phyloP scores from a whole-genome alignment of 2,113 vertebrate species.

The Carassius gibelio region DNA sequence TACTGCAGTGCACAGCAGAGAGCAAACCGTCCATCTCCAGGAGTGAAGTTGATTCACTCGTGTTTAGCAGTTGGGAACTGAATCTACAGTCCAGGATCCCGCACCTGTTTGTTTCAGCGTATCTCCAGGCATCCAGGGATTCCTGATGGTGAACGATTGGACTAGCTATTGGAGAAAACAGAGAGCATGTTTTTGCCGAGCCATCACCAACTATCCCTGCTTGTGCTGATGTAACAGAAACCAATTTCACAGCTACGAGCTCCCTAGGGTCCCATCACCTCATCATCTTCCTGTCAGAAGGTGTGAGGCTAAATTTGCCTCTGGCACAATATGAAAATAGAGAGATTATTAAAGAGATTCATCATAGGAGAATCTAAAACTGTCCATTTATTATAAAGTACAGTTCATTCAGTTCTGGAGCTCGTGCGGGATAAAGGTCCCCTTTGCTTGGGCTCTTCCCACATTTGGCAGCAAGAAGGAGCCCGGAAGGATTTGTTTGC shows the following conservation, averaged over 20 bases:
- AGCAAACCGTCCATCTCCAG: background rate
- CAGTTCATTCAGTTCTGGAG: conserved; percentile 2
- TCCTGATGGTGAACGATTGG: background rate
- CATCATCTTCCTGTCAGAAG: conserved; percentile 50
- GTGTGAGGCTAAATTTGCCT: conserved; percentile 72
- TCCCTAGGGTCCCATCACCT: conserved; percentile 55
- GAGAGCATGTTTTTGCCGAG: conserved; percentile 59
- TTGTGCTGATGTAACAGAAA: conserved; percentile 65
- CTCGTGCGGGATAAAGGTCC: background rate
- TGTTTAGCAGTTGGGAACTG: background rate
- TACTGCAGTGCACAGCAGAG: background rate
- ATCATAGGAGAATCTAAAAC: conserved; percentile 63
- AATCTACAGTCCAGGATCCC: background rate
- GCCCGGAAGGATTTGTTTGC: conserved; percentile 58
- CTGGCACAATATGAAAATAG: conserved; percentile 67
- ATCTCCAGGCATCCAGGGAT: background rate
- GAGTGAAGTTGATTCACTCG: background rate
- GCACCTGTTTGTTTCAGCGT: background rate
- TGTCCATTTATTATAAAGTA: conserved; percentile 57
- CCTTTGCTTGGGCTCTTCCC: background rate
- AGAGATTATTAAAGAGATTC: conserved; percentile 75
- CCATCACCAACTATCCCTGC: conserved; percentile 70
- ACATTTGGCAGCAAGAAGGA: conserved; percentile 45
- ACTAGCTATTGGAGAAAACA: conserved; percentile 43
- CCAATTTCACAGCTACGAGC: conserved; percentile 69